phyloP scores from a whole-genome alignment of 2,888 invertebrate species.

The Acrobasis consociella region DNA sequence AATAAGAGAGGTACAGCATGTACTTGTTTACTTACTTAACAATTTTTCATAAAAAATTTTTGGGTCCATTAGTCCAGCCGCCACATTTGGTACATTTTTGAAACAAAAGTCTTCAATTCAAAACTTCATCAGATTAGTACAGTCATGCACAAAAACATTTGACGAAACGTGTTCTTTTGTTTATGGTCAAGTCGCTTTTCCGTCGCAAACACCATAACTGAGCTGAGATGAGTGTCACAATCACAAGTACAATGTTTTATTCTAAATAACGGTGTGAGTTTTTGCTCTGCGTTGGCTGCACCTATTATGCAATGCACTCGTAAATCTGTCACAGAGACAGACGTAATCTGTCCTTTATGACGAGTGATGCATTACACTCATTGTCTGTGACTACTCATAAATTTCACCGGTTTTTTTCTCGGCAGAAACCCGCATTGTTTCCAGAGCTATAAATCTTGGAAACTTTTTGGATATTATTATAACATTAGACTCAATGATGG shows the following conservation, averaged over 20 bases:
- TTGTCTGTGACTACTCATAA: slow-evolving; percentile 66
- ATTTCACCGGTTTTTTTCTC: slow-evolving; percentile 49
- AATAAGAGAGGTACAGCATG: too few relatives aligned
- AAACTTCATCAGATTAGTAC: too few relatives aligned
- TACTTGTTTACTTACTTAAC: too few relatives aligned
- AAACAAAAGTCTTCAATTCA: too few relatives aligned
- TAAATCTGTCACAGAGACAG: slow-evolving; percentile 71
- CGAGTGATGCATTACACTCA: slow-evolving; percentile 75
- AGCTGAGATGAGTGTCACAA: slow-evolving; percentile 11
- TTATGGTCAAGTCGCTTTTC: not conserved
- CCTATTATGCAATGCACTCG: slow-evolving; percentile 64
- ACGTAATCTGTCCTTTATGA: slow-evolving; percentile 78
- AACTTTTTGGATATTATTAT: slow-evolving; percentile 24
- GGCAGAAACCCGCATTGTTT: slow-evolving; percentile 34
- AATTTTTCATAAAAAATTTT: too few relatives aligned
- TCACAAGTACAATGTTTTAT: slow-evolving; percentile 2
- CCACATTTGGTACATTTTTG: too few relatives aligned
- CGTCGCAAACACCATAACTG: too few relatives aligned
- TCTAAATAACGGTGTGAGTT: slow-evolving; percentile 26
- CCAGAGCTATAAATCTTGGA: slow-evolving; percentile 29
- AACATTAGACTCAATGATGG: slow-evolving; percentile 9
- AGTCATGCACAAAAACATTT: too few relatives aligned
- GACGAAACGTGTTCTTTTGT: not conserved
- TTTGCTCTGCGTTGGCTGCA: slow-evolving; percentile 37
- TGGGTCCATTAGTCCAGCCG: too few relatives aligned